Percentiles rank a stretch among this genome's conserved stretches.
Evolutionary conservation across 2,888 invertebrate species (phyloP).

Genomic region (Octodonta nipae): DNA sequence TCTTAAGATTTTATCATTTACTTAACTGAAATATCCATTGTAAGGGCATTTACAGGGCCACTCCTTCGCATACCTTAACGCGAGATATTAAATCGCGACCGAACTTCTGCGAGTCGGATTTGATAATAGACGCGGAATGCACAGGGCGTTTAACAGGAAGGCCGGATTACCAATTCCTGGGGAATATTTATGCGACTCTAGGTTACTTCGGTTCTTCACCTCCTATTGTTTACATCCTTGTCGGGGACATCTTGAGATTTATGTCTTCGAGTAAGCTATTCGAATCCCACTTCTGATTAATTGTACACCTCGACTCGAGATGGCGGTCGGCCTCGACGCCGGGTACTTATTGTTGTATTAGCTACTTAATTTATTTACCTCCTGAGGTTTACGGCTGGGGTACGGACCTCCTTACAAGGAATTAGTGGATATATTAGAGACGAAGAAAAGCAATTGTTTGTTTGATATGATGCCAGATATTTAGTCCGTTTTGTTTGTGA

Average conservation of each 20-base stretch:
- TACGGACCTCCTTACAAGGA: too few species aligned
- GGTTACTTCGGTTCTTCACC: slow-evolving; percentile 34
- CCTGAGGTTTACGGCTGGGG: too few species aligned
- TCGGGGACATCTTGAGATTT: slow-evolving; percentile 35
- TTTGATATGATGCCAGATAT: too few species aligned
- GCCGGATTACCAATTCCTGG: slow-evolving; percentile 32
- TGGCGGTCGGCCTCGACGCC: slow-evolving; percentile 14
- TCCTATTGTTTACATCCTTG: slow-evolving; percentile 36
- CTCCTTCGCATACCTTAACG: too few species aligned
- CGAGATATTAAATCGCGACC: too few species aligned
- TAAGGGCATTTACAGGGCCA: too few species aligned
- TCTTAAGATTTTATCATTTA: too few species aligned
- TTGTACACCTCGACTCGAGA: slow-evolving; percentile 12
- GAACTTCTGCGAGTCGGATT: too few species aligned
- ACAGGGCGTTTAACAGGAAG: slow-evolving; percentile 30
- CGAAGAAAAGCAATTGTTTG: too few species aligned
- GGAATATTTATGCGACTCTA: slow-evolving; percentile 36
- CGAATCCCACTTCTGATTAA: slow-evolving; percentile 26
- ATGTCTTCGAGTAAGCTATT: slow-evolving; percentile 26
- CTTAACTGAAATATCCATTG: too few species aligned
- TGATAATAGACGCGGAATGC: slow-evolving; percentile 28
- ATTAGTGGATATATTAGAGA: too few species aligned
- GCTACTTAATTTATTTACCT: slow-evolving; percentile 13
- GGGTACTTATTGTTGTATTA: slow-evolving; percentile 19
- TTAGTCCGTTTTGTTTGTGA: too few species aligned